Percentiles rank a stretch among this genome's conserved stretches.
Evolutionary conservation across 2,888 invertebrate genomes (phyloP).

Genomic region (Lochmaea crataegi): DNA sequence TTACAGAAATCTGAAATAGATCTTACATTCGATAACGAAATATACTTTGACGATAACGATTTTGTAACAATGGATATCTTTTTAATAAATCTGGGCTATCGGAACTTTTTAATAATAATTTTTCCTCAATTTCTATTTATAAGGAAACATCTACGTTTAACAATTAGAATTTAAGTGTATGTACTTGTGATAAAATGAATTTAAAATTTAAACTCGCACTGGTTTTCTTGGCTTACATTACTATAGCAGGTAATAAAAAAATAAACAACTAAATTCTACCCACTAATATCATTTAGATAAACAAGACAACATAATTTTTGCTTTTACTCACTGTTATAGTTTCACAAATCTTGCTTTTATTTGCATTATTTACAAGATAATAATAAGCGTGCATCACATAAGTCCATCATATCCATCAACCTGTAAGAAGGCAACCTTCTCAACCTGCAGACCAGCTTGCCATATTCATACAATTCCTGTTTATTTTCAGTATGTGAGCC

Average conservation of each 20-base stretch:
- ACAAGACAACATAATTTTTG: too few relatives aligned
- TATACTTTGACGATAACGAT: background rate
- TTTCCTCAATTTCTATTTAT: background rate
- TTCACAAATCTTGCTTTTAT: too few relatives aligned
- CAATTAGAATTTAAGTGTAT: background rate
- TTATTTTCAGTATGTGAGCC: slow-evolving; percentile 9
- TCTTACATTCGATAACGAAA: background rate
- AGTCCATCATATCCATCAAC: too few relatives aligned
- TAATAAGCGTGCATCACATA: too few relatives aligned
- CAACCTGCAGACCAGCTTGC: too few relatives aligned
- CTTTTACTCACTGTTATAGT: too few relatives aligned
- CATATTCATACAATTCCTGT: too few relatives aligned
- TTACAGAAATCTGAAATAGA: background rate
- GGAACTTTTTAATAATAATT: background rate
- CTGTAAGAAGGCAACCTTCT: too few relatives aligned
- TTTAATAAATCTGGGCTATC: slow-evolving; percentile 1
- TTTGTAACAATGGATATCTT: slow-evolving; percentile 7
- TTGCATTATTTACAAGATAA: too few relatives aligned
- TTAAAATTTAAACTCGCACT: background rate
- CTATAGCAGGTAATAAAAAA: background rate
- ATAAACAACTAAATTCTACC: background rate
- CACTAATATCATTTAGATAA: too few relatives aligned
- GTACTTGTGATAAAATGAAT: background rate
- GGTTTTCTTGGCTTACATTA: slow-evolving; percentile 1
- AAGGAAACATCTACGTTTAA: background rate